These are phyloP conservation scores for Acropora yongei DNA, from an alignment of 64 coral and sea anemone species.

Conservation along the genomic window DNA sequence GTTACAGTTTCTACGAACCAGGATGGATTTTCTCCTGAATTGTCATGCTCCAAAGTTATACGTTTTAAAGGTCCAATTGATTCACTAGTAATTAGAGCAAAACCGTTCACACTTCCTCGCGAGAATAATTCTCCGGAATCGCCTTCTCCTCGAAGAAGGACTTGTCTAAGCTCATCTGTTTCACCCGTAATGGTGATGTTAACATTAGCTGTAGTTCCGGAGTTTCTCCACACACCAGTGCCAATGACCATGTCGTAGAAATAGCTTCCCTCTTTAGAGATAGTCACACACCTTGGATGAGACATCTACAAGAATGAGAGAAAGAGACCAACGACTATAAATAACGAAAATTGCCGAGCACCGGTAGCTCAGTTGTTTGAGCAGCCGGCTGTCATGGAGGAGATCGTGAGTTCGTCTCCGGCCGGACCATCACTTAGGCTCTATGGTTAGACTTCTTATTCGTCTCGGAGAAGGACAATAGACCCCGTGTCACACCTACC, in stretches of 20 bases:
- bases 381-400: no score
- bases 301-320: neutral
- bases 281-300: neutral
- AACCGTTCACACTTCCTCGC: slow-evolving; percentile 36
- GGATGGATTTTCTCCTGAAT: slow-evolving; percentile 24
- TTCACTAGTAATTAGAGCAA: slow-evolving; percentile 13
- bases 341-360: no score
- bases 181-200: neutral
- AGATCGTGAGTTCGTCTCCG: no score
- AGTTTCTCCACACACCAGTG: slow-evolving; percentile 35
- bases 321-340: neutral
- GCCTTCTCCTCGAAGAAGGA: slow-evolving; percentile 2
- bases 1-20: slow-evolving; percentile 33
- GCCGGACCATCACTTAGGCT: no score
- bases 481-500: no score
- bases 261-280: neutral
- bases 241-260: slow-evolving; percentile 27
- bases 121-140: neutral
- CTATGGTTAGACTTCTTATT: no score
- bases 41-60: slow-evolving; percentile 51
- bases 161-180: neutral
- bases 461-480: no score
- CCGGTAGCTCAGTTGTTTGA: no score
- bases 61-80: slow-evolving; percentile 12
- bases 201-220: slow-evolving; percentile 33